phyloP scores from a whole-genome alignment of 2,113 vertebrate species.

The Regulus satrapa region DNA sequence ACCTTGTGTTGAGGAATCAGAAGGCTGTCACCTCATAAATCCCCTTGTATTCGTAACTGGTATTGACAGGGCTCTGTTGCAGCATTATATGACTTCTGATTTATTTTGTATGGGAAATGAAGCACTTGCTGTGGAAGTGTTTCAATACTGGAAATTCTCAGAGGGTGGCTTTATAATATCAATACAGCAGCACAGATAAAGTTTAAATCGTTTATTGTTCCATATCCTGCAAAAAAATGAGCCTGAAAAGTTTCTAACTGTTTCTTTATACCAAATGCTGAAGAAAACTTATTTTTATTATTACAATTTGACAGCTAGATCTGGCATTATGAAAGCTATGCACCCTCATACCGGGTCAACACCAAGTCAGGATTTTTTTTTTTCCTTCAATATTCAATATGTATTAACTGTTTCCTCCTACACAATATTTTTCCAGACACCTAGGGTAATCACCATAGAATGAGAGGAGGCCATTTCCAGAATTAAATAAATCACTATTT shows the following conservation, averaged over 20 bases:
- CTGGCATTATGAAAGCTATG: not conserved
- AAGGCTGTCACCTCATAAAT: conserved; percentile 36
- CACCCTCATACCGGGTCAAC: not conserved
- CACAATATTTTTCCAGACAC: not conserved
- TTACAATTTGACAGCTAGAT: not conserved
- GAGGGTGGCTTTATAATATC: conserved; percentile 24
- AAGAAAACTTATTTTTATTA: conserved; percentile 11
- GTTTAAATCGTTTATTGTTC: not conserved
- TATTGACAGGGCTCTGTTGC: conserved; percentile 21
- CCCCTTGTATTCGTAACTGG: not conserved
- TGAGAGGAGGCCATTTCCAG: not conserved
- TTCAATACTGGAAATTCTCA: conserved; percentile 32
- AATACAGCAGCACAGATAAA: not conserved
- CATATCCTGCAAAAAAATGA: not conserved
- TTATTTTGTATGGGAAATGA: conserved; percentile 29
- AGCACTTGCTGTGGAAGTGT: not conserved
- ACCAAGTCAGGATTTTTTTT: not conserved
- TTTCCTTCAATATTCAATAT: not conserved
- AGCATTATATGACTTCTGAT: conserved; percentile 27
- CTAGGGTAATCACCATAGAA: not conserved
- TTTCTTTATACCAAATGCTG: not conserved
- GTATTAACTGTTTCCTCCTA: not conserved
- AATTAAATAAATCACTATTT: not conserved
- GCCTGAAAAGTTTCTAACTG: not conserved
- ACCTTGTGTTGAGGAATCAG: not conserved